These are phyloP conservation scores for Petromus typicus DNA, from an alignment of 2,113 vertebrate genomes.

Conservation along the genomic window DNA sequence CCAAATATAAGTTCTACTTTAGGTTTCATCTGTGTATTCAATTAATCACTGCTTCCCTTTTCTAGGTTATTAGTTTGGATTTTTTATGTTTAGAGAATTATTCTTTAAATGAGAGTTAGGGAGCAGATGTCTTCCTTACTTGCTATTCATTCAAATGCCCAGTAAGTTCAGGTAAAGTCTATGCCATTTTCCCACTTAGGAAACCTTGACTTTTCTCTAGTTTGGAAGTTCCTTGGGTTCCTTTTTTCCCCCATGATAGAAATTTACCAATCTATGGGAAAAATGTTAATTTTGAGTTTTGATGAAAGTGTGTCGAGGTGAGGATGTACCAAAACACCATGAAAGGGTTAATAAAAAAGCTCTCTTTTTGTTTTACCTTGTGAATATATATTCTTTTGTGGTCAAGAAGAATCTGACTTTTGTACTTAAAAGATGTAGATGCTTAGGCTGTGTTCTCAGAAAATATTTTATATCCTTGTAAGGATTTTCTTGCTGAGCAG, in stretches of 20 bases:
- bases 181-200: not conserved
- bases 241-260: not conserved
- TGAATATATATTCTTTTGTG: not conserved
- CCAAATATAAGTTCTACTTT: constrained; percentile 6
- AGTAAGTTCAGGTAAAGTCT: not conserved
- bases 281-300: constrained; percentile 28
- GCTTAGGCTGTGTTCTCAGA: not conserved
- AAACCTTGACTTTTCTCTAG: not conserved
- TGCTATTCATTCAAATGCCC: not conserved
- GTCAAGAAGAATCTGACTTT: constrained; percentile 18
- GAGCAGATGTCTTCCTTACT: not conserved
- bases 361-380: not conserved
- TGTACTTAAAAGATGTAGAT: not conserved
- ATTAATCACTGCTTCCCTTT: not conserved
- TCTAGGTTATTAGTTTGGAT: not conserved
- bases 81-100: not conserved
- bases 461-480: not conserved
- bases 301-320: not conserved
- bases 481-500: constrained; percentile 7
- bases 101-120: not conserved
- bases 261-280: not conserved
- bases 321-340: not conserved
- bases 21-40: not conserved
- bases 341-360: not conserved
- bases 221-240: not conserved